A percentile compares a stretch with the other conserved stretches of the same genome.
These are phyloP conservation scores for Psittacula cyanocephala DNA, from an alignment of 2,113 vertebrate species.

Conservation along the genomic window DNA sequence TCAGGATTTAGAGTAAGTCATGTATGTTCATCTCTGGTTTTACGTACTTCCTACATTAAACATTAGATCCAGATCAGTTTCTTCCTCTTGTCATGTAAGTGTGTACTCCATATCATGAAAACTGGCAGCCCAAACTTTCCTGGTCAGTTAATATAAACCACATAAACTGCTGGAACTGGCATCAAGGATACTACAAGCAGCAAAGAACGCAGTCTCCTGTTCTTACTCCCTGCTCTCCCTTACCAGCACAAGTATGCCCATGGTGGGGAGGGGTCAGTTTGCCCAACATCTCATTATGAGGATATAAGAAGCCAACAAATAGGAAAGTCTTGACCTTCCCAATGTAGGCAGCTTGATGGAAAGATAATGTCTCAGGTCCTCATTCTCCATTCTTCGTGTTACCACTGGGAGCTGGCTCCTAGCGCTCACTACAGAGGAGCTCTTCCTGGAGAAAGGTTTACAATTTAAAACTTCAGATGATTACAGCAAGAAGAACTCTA, in stretches of 20 bases:
- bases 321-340: neutral
- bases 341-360: neutral
- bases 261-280: neutral
- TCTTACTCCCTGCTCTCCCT: neutral
- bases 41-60: neutral
- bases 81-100: neutral
- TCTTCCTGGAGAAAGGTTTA: neutral
- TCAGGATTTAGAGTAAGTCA: neutral
- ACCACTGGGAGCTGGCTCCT: neutral
- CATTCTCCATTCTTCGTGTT: neutral
- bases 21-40: neutral
- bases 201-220: neutral
- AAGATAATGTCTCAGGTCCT: neutral
- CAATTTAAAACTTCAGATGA: neutral
- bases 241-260: accelerated
- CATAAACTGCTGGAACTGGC: neutral
- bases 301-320: neutral
- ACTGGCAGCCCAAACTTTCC: neutral
- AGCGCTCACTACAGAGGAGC: neutral
- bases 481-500: neutral
- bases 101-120: neutral
- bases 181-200: neutral
- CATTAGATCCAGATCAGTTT: neutral
- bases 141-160: neutral
- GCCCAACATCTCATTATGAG: neutral